Percentiles rank a stretch among this genome's conserved stretches.
These are phyloP conservation scores for Danio choprae DNA, from an alignment of 2,797 vertebrate genomes.

Conservation along the genomic window DNA sequence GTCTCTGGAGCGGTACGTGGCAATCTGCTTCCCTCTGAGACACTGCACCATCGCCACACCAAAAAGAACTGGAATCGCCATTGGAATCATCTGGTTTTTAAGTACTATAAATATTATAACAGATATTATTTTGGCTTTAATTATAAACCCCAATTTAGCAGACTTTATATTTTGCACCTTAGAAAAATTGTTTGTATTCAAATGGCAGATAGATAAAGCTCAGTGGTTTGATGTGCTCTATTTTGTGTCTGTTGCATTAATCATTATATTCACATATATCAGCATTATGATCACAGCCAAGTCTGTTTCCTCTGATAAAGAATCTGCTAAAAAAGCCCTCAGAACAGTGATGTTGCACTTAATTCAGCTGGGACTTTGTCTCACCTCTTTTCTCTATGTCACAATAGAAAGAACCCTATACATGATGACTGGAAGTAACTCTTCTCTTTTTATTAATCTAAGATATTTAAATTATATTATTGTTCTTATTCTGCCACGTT, in stretches of 20 bases:
- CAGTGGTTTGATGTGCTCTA: slow-evolving; percentile 30
- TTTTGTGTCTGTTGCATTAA: slow-evolving; percentile 46
- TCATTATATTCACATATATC: slow-evolving; percentile 55
- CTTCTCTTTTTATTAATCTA: neutral
- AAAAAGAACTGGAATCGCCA: slow-evolving; percentile 34
- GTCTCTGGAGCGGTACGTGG: slow-evolving; percentile 73
- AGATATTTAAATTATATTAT: neutral
- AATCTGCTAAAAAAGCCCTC: slow-evolving; percentile 48
- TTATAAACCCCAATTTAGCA: slow-evolving; percentile 14
- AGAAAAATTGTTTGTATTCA: neutral
- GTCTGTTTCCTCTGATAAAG: slow-evolving; percentile 54
- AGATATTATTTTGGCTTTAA: no score
- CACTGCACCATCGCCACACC: slow-evolving; percentile 41
- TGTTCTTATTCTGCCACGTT: neutral
- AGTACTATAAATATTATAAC: no score
- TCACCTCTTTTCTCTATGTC: slow-evolving; percentile 51
- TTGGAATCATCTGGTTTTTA: slow-evolving; percentile 40
- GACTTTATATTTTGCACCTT: slow-evolving; percentile 31
- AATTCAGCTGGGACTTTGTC: slow-evolving; percentile 56
- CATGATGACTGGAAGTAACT: neutral
- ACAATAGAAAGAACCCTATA: slow-evolving; percentile 46
- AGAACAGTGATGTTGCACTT: slow-evolving; percentile 58
- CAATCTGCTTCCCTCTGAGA: slow-evolving; percentile 71
- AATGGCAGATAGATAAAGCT: slow-evolving; percentile 48
- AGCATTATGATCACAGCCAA: slow-evolving; percentile 56